Evolutionary conservation across 1,140 invertebrate genomes (phyloP).

Genomic region (Plectrocnemia conspersa): DNA sequence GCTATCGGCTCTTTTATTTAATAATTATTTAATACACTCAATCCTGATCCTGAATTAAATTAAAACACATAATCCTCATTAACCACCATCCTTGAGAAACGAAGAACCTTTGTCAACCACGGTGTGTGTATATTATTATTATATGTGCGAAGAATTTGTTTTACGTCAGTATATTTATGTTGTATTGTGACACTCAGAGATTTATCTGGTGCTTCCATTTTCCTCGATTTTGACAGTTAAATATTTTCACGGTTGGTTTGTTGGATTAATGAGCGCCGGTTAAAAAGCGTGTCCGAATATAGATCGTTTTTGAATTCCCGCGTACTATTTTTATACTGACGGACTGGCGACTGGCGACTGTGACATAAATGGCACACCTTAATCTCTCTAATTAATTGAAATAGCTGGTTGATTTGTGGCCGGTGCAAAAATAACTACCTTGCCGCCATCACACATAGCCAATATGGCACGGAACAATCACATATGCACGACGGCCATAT

Average conservation of each 20-base stretch:
- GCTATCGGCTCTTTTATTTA: too few species aligned
- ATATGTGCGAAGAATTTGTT: too few species aligned
- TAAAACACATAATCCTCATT: too few species aligned
- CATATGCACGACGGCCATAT: neutral
- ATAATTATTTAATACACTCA: too few species aligned
- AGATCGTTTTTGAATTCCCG: slow-evolving; percentile 4
- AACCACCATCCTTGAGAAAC: too few species aligned
- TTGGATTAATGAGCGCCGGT: neutral
- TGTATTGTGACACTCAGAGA: too few species aligned
- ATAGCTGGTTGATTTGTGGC: slow-evolving; percentile 50
- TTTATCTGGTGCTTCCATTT: too few species aligned
- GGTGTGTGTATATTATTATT: too few species aligned
- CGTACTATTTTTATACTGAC: slow-evolving; percentile 6
- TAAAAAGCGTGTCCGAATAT: slow-evolving; percentile 14
- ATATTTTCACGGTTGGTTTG: neutral
- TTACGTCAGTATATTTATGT: too few species aligned
- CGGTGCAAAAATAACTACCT: slow-evolving; percentile 30
- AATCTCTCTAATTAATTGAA: slow-evolving; percentile 54
- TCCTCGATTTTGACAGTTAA: too few species aligned
- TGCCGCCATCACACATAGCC: slow-evolving; percentile 46
- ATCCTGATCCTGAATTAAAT: too few species aligned
- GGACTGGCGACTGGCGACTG: neutral
- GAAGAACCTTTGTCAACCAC: too few species aligned
- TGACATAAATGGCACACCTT: slow-evolving; percentile 40
- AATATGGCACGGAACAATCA: slow-evolving; percentile 35